Evolutionary conservation across 2,797 vertebrate genomes (phyloP).

Genomic region (Mycteria americana): DNA sequence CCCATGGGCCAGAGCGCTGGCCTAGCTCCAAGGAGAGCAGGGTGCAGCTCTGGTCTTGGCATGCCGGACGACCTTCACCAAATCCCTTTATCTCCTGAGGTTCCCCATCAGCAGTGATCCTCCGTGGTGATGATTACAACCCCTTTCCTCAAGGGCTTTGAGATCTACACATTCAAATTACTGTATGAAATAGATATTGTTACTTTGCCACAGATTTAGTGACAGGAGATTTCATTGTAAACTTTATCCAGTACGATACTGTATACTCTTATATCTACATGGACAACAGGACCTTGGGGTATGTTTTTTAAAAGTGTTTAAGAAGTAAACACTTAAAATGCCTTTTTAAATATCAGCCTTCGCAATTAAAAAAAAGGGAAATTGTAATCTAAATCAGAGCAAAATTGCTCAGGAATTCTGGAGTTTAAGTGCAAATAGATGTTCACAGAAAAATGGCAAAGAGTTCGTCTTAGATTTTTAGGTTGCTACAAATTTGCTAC

Average conservation of each 20-base stretch:
- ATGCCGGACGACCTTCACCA: rapidly evolving
- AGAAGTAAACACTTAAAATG: neutral
- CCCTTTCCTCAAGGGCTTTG: neutral
- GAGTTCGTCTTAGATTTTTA: neutral
- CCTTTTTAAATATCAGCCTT: neutral
- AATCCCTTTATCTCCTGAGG: neutral
- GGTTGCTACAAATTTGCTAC: neutral
- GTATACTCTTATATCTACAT: neutral
- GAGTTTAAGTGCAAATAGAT: neutral
- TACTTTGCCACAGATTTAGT: neutral
- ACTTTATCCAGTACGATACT: neutral
- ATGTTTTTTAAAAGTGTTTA: neutral
- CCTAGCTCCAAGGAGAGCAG: neutral
- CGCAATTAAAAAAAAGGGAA: neutral
- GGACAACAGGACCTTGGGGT: neutral
- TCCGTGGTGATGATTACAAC: neutral
- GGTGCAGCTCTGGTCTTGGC: neutral
- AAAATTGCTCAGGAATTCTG: neutral
- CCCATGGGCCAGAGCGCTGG: neutral
- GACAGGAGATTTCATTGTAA: neutral
- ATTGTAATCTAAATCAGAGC: neutral
- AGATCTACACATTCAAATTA: neutral
- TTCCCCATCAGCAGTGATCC: neutral
- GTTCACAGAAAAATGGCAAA: neutral
- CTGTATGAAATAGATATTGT: neutral